Evolutionary conservation across 1,140 invertebrate species (phyloP).

Genomic region (Scaptomyza hsui): DNA sequence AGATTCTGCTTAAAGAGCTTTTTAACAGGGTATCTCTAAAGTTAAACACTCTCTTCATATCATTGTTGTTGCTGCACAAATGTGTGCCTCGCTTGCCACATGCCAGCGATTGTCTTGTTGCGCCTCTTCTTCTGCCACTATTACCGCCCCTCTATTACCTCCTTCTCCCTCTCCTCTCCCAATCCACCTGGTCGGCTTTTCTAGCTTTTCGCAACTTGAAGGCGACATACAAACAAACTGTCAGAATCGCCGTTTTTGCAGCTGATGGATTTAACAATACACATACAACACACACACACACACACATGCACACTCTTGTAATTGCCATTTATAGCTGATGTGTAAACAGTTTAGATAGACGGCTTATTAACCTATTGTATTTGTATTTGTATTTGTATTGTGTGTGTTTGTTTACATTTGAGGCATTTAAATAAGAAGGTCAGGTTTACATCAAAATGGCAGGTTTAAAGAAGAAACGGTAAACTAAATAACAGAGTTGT

Average conservation of each 20-base stretch:
- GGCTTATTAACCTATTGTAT: too few relatives aligned
- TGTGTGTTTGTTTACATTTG: slow-evolving; percentile 14
- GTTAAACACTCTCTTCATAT: too few relatives aligned
- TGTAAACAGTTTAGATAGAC: slow-evolving; percentile 7
- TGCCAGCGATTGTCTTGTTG: slow-evolving; percentile 41
- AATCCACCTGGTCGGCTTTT: background rate
- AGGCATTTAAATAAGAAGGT: slow-evolving; percentile 55
- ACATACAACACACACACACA: slow-evolving; percentile 30
- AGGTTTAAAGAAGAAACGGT: too few relatives aligned
- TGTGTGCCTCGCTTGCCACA: slow-evolving; percentile 43
- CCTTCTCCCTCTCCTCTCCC: background rate
- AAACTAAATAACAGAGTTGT: too few relatives aligned
- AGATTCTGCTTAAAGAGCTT: too few relatives aligned
- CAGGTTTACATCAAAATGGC: slow-evolving; percentile 10
- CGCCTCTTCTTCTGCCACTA: slow-evolving; percentile 6
- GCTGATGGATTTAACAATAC: slow-evolving; percentile 76
- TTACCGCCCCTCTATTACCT: background rate
- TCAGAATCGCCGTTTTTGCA: slow-evolving; percentile 66
- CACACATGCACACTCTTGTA: slow-evolving; percentile 11
- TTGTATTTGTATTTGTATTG: too few relatives aligned
- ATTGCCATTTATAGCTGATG: slow-evolving; percentile 14
- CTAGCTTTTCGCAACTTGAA: slow-evolving; percentile 34
- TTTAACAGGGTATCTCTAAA: slow-evolving; percentile 9
- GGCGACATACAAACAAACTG: slow-evolving; percentile 77
- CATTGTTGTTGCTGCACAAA: background rate